Percentiles rank a stretch among this genome's conserved stretches.
phyloP scores from a whole-genome alignment of 2,113 vertebrate species.

The Pseudolaguvia tuberculata region DNA sequence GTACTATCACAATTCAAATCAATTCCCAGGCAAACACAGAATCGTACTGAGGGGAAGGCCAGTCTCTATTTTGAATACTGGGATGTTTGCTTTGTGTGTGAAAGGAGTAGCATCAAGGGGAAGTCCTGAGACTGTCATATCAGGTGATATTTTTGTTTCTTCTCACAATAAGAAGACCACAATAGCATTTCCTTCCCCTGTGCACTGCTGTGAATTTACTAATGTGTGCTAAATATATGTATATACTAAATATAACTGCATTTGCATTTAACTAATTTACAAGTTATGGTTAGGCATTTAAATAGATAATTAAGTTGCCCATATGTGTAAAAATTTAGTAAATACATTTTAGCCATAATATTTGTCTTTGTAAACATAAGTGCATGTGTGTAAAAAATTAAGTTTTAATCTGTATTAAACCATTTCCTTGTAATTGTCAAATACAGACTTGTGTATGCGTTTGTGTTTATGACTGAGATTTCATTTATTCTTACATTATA shows the following conservation, averaged over 20 bases:
- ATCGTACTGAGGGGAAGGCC: slow-evolving; percentile 40
- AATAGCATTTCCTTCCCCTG: slow-evolving; percentile 61
- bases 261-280: slow-evolving; percentile 13
- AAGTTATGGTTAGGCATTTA: background rate
- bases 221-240: slow-evolving; percentile 21
- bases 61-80: slow-evolving; percentile 56
- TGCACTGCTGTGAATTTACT: slow-evolving; percentile 29
- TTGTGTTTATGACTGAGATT: background rate
- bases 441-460: no score
- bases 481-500: background rate
- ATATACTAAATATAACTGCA: background rate
- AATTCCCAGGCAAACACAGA: slow-evolving; percentile 51
- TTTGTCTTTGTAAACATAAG: slow-evolving; percentile 45
- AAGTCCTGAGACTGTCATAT: slow-evolving; percentile 47
- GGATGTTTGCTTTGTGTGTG: slow-evolving; percentile 59
- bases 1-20: slow-evolving; percentile 32
- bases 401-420: background rate
- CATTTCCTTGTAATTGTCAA: background rate
- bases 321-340: slow-evolving; percentile 34
- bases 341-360: slow-evolving; percentile 43
- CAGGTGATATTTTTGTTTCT: slow-evolving; percentile 54
- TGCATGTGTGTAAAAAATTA: no score
- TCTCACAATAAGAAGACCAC: slow-evolving; percentile 54
- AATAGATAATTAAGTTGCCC: slow-evolving; percentile 44
- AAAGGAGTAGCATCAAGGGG: slow-evolving; percentile 23